Conservation (phyloP, 2,113 vertebrate genomes). For the Agapornis roseicollis region DNA sequence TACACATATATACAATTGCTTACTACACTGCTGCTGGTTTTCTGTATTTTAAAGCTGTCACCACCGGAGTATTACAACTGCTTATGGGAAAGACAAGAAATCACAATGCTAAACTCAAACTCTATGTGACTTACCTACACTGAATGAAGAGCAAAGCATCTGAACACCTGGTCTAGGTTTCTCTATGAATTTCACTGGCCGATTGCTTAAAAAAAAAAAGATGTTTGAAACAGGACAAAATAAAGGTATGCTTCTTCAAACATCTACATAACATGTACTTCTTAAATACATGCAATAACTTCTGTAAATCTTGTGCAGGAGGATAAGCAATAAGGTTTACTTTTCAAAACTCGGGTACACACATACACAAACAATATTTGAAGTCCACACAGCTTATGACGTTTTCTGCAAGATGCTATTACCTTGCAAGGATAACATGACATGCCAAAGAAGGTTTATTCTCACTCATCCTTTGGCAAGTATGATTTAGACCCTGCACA, state of each 20-base stretch:
- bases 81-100: neutral
- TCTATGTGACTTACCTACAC: conserved; percentile 81
- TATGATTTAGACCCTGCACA: neutral
- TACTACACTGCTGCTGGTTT: neutral
- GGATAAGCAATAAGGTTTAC: neutral
- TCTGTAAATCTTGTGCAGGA: neutral
- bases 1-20: neutral
- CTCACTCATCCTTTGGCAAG: neutral
- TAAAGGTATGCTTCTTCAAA: neutral
- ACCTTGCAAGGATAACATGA: neutral
- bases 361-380: neutral
- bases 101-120: neutral
- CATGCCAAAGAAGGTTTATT: neutral
- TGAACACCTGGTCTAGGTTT: conserved; percentile 91
- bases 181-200: conserved; percentile 93
- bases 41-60: neutral
- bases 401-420: neutral
- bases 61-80: neutral
- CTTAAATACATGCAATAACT: neutral
- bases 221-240: neutral
- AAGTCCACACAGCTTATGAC: neutral
- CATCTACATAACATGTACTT: neutral
- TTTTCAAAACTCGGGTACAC: neutral
- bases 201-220: conserved; percentile 76
- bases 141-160: conserved; percentile 96